A percentile compares a stretch with the other conserved stretches of the same genome.
phyloP scores from a whole-genome alignment of 2,797 vertebrate genomes.

The Eidolon dupreanum region DNA sequence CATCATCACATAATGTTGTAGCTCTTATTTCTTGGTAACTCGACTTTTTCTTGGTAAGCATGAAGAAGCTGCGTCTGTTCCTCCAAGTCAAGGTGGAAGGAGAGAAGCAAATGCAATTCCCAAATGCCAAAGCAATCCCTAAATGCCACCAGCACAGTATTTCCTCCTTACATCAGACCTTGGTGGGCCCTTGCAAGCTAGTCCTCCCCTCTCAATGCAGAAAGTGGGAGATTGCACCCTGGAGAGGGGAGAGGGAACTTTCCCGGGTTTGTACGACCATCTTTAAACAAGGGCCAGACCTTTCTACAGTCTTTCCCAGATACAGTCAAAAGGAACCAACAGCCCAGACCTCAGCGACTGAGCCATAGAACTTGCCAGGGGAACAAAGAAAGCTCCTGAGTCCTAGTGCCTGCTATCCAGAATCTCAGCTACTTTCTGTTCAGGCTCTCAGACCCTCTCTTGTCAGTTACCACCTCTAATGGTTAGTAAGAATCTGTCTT shows the following conservation, averaged over 20 bases:
- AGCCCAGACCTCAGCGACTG: neutral
- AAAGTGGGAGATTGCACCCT: no score
- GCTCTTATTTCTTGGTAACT: neutral
- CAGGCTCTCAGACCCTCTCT: neutral
- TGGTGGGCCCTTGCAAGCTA: neutral
- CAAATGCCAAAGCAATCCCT: neutral
- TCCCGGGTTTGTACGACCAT: neutral
- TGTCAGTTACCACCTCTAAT: neutral
- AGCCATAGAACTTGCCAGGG: neutral
- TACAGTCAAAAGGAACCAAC: neutral
- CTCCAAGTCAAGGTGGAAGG: neutral
- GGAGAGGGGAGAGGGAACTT: accelerated
- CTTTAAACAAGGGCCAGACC: neutral
- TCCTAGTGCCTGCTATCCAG: neutral
- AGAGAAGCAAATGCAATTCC: neutral
- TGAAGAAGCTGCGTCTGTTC: neutral
- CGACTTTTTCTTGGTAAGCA: neutral
- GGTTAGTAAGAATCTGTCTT: neutral
- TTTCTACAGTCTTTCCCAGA: neutral
- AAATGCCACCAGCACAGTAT: neutral
- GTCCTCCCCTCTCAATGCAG: no score
- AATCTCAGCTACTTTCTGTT: neutral
- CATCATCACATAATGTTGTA: accelerated
- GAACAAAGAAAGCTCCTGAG: neutral
- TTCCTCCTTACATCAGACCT: neutral